A percentile compares a stretch with the other conserved stretches of the same genome.
Evolutionary conservation across 2,888 invertebrate species (phyloP).

Genomic region (Drosophila mimica): DNA sequence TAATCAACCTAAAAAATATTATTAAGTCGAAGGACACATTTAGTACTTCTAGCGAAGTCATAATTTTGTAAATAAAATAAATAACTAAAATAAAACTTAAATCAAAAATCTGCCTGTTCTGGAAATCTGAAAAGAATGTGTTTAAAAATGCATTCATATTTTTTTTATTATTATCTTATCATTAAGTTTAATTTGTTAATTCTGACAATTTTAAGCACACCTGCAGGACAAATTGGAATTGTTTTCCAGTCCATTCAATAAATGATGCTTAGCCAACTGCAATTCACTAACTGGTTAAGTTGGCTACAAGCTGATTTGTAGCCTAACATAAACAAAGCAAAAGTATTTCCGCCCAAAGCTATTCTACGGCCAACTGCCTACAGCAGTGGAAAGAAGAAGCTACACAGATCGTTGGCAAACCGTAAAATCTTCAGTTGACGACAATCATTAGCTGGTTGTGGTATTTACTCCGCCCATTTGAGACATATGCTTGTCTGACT

Average conservation of each 20-base stretch:
- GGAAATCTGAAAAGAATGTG: neutral
- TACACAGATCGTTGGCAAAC: conserved; percentile 26
- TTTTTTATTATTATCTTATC: neutral
- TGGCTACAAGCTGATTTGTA: conserved; percentile 17
- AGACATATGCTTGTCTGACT: conserved; percentile 11
- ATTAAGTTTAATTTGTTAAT: neutral
- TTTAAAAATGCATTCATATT: neutral
- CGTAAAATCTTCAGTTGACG: conserved; percentile 26
- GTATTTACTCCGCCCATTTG: conserved; percentile 38
- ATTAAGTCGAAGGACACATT: neutral
- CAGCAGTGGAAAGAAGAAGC: neutral
- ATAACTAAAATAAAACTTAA: neutral
- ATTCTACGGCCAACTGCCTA: conserved; percentile 9
- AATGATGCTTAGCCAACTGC: neutral
- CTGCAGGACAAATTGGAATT: neutral
- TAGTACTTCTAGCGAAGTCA: neutral
- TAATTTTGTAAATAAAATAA: neutral
- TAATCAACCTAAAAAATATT: too few relatives aligned
- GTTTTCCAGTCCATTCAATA: neutral
- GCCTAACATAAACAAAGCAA: conserved; percentile 2
- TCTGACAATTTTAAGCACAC: neutral
- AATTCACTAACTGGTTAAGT: neutral
- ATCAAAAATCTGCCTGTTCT: neutral
- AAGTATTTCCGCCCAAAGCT: conserved; percentile 26
- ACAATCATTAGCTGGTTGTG: conserved; percentile 54